Conservation (phyloP, 2,113 vertebrate species). For the Antigone vipio region DNA sequence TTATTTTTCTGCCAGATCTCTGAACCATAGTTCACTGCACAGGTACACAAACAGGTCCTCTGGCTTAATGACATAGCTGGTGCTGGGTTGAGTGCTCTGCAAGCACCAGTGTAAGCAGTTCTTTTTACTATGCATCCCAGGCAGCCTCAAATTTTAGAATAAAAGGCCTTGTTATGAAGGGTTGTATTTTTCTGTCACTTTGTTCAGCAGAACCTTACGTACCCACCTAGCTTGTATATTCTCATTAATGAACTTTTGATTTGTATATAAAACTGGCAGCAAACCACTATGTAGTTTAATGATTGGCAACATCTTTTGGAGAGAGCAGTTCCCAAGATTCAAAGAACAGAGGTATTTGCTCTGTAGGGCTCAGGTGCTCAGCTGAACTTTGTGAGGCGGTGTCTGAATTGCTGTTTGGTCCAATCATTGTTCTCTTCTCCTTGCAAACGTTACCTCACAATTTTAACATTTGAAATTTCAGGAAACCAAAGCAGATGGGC, state of each 20-base stretch:
- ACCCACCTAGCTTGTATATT: background rate
- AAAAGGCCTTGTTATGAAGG: background rate
- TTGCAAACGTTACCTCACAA: background rate
- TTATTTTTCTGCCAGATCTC: background rate
- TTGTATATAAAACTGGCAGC: background rate
- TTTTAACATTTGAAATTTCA: background rate
- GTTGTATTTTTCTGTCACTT: background rate
- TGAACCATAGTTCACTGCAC: background rate
- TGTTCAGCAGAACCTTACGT: background rate
- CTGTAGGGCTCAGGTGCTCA: background rate
- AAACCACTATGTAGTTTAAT: background rate
- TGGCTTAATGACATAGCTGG: background rate
- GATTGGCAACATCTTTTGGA: background rate
- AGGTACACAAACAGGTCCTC: background rate
- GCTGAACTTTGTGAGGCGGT: background rate
- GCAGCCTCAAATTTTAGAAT: background rate
- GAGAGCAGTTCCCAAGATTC: background rate
- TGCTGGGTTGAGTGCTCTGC: background rate
- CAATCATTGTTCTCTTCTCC: background rate
- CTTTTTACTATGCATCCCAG: background rate
- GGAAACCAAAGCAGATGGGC: background rate
- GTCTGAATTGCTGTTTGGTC: background rate
- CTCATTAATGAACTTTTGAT: background rate
- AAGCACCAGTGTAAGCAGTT: background rate
- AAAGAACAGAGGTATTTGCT: background rate